These are phyloP conservation scores for Neelides folsomi DNA, from an alignment of 2,888 invertebrate genomes.

Conservation along the genomic window DNA sequence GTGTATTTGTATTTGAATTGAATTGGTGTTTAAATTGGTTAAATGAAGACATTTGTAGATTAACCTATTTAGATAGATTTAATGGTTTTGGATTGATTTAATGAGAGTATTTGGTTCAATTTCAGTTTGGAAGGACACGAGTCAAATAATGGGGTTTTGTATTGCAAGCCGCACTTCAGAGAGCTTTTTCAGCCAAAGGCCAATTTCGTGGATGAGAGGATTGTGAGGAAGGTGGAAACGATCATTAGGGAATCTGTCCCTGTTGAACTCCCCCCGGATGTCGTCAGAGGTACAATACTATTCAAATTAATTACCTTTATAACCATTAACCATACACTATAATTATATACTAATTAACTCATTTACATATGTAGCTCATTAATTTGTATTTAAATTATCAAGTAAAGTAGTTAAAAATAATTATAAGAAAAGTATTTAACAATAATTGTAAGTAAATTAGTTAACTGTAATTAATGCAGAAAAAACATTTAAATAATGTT, in stretches of 20 bases:
- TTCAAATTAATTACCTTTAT: background rate
- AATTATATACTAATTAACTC: too few species aligned
- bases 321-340: too few species aligned
- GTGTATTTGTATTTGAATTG: background rate
- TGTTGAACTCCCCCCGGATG: constrained; percentile 75
- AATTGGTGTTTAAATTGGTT: too few species aligned
- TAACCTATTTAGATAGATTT: too few species aligned
- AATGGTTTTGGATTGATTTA: background rate
- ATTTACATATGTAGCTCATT: too few species aligned
- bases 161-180: constrained; percentile 87
- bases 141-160: constrained; percentile 76
- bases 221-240: constrained; percentile 57
- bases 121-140: constrained; percentile 80
- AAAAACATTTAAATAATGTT: too few species aligned
- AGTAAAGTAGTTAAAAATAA: too few species aligned
- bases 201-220: constrained; percentile 43
- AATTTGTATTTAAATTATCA: too few species aligned
- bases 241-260: constrained; percentile 88
- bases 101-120: constrained; percentile 12
- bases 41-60: too few species aligned
- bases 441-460: too few species aligned
- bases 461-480: too few species aligned
- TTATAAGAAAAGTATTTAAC: too few species aligned
- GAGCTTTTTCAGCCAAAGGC: constrained; percentile 82
- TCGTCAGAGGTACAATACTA: constrained; percentile 60